Conservation (phyloP, 1,140 invertebrate species). For the Holcopasites calliopsidis region DNA sequence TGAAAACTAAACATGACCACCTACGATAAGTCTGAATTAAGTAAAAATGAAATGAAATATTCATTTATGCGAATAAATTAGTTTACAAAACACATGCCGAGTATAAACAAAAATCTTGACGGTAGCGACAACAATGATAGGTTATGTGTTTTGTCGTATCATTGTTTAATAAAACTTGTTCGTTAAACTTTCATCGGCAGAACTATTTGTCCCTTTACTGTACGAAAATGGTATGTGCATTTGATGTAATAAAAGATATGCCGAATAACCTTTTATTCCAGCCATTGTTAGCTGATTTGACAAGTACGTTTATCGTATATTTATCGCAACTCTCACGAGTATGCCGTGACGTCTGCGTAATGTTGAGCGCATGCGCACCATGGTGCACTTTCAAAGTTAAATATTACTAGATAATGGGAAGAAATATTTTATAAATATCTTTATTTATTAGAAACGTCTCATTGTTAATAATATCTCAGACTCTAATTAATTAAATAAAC, state of each 20-base stretch:
- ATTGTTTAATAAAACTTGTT: slow-evolving; percentile 17
- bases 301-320: slow-evolving; percentile 58
- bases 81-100: not conserved
- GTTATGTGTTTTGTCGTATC: slow-evolving; percentile 55
- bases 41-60: not conserved
- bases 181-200: not conserved
- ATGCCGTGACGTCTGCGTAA: slow-evolving; percentile 36
- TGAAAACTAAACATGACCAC: not conserved
- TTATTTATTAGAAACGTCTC: slow-evolving; percentile 1
- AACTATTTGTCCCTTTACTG: slow-evolving; percentile 16
- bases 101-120: slow-evolving; percentile 25
- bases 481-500: too few relatives aligned
- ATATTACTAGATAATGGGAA: not conserved
- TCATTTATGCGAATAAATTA: not conserved
- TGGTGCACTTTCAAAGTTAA: slow-evolving; percentile 1
- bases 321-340: slow-evolving; percentile 47
- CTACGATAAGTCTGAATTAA: not conserved
- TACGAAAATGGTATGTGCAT: not conserved
- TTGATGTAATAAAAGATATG: slow-evolving; percentile 32
- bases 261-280: slow-evolving; percentile 76
- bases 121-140: slow-evolving; percentile 36
- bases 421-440: not conserved
- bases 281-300: slow-evolving; percentile 72
- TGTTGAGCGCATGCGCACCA: slow-evolving; percentile 38
- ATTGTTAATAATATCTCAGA: not conserved